Evolutionary conservation across 1,140 invertebrate genomes (phyloP).

Genomic region (Nasonia giraulti): DNA sequence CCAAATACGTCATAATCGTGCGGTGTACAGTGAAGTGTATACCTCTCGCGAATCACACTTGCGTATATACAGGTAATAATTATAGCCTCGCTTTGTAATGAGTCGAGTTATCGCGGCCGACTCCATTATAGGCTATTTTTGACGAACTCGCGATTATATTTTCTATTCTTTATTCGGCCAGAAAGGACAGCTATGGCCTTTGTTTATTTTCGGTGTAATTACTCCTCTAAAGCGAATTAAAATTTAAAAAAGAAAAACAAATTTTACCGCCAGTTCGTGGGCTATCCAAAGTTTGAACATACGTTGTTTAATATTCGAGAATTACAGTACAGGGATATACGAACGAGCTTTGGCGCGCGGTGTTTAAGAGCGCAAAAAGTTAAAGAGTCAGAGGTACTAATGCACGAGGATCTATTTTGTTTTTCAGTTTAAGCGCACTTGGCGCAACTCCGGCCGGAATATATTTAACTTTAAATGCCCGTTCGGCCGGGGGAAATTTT

Average conservation of each 20-base stretch:
- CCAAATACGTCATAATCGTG: constrained; percentile 32
- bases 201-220: background rate
- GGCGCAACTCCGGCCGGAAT: constrained; percentile 31
- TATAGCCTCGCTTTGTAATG: background rate
- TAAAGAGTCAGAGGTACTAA: constrained; percentile 20
- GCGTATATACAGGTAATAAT: background rate
- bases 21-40: background rate
- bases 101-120: background rate
- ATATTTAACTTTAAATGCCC: constrained; percentile 37
- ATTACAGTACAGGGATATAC: constrained; percentile 19
- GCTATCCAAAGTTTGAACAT: constrained; percentile 10
- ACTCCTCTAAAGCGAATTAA: background rate
- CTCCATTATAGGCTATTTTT: background rate
- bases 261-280: background rate
- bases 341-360: constrained; percentile 12
- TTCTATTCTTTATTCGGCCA: too few species aligned
- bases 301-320: constrained; percentile 19
- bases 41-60: background rate
- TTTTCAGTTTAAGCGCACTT: background rate
- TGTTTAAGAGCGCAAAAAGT: constrained; percentile 34
- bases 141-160: too few species aligned
- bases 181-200: too few species aligned
- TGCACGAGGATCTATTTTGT: constrained; percentile 37
- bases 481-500: background rate
- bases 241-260: background rate